Base-by-base conservation (phyloP, 1,140 invertebrate genomes). In the Homarus americanus region DNA sequence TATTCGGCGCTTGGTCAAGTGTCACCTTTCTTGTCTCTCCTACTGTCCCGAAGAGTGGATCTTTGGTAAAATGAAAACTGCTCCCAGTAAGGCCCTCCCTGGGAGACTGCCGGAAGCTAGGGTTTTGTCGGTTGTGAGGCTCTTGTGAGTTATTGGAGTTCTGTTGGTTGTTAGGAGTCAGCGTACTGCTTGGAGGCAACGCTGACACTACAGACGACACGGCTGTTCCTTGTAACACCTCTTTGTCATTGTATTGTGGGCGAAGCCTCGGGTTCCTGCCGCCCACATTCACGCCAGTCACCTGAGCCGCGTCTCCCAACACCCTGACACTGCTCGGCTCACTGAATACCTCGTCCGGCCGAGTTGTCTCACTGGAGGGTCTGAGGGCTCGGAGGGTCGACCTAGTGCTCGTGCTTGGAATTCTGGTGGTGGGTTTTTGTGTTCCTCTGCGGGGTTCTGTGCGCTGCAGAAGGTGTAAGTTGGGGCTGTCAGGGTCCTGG, bases 401-500 rank as follows among this genome's bases (percentile, higher is more conserved):
- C 40, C 76, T 82, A 10, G 75, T 9, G 63, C 63, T 69, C n/a
- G 12, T 15, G 75, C 44, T 15, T 66, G 32, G 44, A 41, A 32
- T 66, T 41, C 66, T 78, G 32, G 36, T 9, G 17, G 73, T 78
- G 1, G 28, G 7, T 32, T 41, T 34, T n/a, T 66, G 49, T 44
- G 75, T 66, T 24, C 24, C 66, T 40, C 36, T 66, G 32, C 24
- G 63, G 20, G 28, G 5, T 28, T 73, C 41, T 24, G 41, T 53
- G 24, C 15, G 79, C 80, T 90, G 87, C 38, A 69, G 86, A 17
- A 88, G 40, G 80, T 90, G 80, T 3, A 90, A 63, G 66, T 90
- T 90, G 7, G 80, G 87, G 49, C 80, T 90, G 80, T 90, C 87
- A 10, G 79, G 87, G 3, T 76, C 44, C 49, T 83, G 87, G n/a